Evolutionary conservation across 2,888 invertebrate genomes (phyloP).

Genomic region (Leptinotarsa haldemani): DNA sequence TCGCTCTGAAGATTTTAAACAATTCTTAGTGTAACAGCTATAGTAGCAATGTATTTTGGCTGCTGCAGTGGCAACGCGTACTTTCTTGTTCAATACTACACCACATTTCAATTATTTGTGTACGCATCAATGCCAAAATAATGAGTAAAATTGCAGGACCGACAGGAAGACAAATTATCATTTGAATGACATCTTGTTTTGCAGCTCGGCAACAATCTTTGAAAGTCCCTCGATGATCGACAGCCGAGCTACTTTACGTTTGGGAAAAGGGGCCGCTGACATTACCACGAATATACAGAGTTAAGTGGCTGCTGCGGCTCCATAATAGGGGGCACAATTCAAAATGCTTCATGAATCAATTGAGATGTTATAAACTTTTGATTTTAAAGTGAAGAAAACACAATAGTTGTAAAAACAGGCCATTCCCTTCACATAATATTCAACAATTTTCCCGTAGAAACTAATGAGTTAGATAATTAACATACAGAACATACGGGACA

Average conservation of each 20-base stretch:
- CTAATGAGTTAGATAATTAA: no score
- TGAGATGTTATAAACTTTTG: background rate
- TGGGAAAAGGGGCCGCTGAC: slow-evolving; percentile 22
- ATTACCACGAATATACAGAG: slow-evolving; percentile 25
- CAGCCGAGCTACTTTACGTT: slow-evolving; percentile 43
- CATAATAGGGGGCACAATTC: slow-evolving; percentile 15
- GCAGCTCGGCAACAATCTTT: slow-evolving; percentile 48
- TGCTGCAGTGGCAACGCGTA: slow-evolving; percentile 58
- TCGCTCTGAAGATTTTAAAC: slow-evolving; percentile 49
- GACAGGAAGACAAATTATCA: slow-evolving; percentile 58
- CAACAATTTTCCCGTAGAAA: no score
- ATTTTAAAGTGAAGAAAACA: background rate
- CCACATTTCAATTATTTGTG: slow-evolving; percentile 24
- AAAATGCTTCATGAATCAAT: background rate
- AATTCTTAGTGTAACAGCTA: slow-evolving; percentile 51
- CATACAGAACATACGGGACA: no score
- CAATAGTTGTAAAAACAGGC: background rate
- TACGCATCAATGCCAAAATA: slow-evolving; percentile 34
- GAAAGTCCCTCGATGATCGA: slow-evolving; percentile 43
- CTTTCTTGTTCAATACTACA: slow-evolving; percentile 41
- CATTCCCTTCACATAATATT: background rate
- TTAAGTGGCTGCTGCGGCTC: slow-evolving; percentile 22
- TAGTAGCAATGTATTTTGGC: slow-evolving; percentile 57
- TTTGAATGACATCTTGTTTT: slow-evolving; percentile 60
- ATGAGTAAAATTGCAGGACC: slow-evolving; percentile 57